A percentile compares a stretch with the other conserved stretches of the same genome.
These are phyloP conservation scores for Anableps anableps DNA, from an alignment of 2,797 vertebrate genomes.

Conservation along the genomic window DNA sequence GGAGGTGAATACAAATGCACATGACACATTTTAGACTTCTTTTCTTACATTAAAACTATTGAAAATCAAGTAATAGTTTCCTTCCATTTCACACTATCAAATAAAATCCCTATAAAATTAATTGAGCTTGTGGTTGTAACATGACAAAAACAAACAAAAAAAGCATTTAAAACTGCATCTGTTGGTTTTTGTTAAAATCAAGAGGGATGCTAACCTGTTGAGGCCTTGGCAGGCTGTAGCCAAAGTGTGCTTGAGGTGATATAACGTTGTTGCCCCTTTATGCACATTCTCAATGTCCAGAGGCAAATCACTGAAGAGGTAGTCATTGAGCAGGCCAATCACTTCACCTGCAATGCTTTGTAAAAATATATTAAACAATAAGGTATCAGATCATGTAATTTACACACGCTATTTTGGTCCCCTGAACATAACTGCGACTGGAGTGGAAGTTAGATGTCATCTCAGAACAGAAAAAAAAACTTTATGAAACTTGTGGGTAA, in stretches of 20 bases:
- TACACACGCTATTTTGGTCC: constrained; percentile 1
- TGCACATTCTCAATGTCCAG: constrained; percentile 83
- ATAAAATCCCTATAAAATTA: background rate
- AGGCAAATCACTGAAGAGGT: constrained; percentile 81
- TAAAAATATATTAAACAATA: constrained; percentile 8
- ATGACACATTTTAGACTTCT: background rate
- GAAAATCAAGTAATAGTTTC: background rate
- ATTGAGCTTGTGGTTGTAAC: background rate
- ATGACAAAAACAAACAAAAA: background rate
- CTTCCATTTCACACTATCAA: background rate
- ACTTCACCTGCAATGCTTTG: constrained; percentile 75
- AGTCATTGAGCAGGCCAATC: constrained; percentile 79
- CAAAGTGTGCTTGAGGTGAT: constrained; percentile 78
- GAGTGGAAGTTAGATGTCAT: background rate
- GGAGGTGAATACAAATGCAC: background rate
- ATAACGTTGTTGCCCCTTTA: constrained; percentile 77
- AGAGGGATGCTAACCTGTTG: constrained; percentile 72
- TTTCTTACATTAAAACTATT: background rate
- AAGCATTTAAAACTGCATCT: background rate
- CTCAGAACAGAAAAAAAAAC: background rate
- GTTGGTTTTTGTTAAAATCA: background rate
- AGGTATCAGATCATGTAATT: background rate
- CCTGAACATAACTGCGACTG: background rate
- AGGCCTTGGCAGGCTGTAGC: constrained; percentile 78
- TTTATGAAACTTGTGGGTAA: constrained; percentile 9